Percentiles rank a stretch among this genome's conserved stretches.
Evolutionary conservation across 2,797 vertebrate species (phyloP).

Genomic region (Telmatherina bonti): DNA sequence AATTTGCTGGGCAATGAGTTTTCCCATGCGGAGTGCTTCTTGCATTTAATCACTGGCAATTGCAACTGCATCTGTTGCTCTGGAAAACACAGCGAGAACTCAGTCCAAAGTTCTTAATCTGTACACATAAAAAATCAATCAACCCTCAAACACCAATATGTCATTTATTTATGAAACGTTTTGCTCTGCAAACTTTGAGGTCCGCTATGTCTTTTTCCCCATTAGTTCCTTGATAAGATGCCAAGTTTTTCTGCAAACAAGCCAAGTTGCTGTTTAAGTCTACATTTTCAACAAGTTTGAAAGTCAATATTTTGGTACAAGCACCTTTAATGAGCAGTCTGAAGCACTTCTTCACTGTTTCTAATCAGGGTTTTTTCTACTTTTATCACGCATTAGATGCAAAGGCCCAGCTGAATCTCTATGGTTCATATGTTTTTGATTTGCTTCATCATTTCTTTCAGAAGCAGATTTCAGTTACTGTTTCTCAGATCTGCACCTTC

Average conservation of each 20-base stretch:
- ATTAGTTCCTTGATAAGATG: background rate
- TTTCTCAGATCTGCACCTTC: background rate
- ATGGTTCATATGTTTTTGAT: background rate
- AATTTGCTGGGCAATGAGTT: conserved; percentile 78
- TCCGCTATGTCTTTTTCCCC: background rate
- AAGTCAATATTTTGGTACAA: background rate
- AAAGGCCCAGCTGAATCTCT: too few relatives aligned
- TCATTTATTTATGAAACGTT: background rate
- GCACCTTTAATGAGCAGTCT: background rate
- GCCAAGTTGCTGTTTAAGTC: background rate
- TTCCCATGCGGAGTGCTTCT: conserved; percentile 60
- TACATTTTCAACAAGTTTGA: background rate
- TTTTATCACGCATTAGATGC: too few relatives aligned
- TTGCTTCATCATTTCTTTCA: background rate
- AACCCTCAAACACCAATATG: background rate
- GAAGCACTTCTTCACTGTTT: background rate
- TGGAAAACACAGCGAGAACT: conserved; percentile 16
- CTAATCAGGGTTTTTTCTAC: background rate
- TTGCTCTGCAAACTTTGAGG: background rate
- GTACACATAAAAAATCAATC: conserved; percentile 1
- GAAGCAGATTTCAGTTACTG: background rate
- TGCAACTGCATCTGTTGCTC: conserved; percentile 55
- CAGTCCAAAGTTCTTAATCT: conserved; percentile 12
- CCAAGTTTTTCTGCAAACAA: background rate
- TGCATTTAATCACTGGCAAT: conserved; percentile 68